A percentile compares a stretch with the other conserved stretches of the same genome.
phyloP scores from a whole-genome alignment of 2,888 invertebrate species.

The Stratiomys singularior region DNA sequence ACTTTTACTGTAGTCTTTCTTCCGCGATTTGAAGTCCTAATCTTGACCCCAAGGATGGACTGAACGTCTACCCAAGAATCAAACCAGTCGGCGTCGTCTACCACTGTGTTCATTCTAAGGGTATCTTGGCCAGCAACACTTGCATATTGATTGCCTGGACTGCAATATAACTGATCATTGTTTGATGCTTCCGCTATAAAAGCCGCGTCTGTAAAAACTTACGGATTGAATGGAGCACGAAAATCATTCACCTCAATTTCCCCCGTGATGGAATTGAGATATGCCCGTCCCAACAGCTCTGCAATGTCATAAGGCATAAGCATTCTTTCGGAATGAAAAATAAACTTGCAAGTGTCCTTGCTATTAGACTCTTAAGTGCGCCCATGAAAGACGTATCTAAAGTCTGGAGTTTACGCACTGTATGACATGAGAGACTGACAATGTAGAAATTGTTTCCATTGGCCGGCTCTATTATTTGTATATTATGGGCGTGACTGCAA shows the following conservation, averaged over 20 bases:
- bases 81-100: too few species aligned
- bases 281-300: not conserved
- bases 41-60: too few species aligned
- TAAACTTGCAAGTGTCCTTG: not conserved
- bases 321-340: not conserved
- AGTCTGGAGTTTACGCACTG: not conserved
- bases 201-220: not conserved
- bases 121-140: too few species aligned
- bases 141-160: too few species aligned
- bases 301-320: not conserved
- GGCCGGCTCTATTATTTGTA: too few species aligned
- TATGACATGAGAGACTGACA: constrained; percentile 53
- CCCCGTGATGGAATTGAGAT: not conserved
- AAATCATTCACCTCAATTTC: not conserved
- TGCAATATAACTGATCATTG: too few species aligned
- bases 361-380: not conserved
- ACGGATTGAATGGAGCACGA: not conserved
- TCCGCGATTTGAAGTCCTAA: too few species aligned
- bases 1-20: too few species aligned
- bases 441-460: constrained; percentile 58
- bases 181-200: too few species aligned
- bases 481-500: too few species aligned
- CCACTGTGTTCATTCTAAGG: too few species aligned
- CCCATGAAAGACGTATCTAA: not conserved
- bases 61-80: too few species aligned